These are phyloP conservation scores for Petrocephalus microphthalmus DNA, from an alignment of 2,113 vertebrate species.

Conservation along the genomic window DNA sequence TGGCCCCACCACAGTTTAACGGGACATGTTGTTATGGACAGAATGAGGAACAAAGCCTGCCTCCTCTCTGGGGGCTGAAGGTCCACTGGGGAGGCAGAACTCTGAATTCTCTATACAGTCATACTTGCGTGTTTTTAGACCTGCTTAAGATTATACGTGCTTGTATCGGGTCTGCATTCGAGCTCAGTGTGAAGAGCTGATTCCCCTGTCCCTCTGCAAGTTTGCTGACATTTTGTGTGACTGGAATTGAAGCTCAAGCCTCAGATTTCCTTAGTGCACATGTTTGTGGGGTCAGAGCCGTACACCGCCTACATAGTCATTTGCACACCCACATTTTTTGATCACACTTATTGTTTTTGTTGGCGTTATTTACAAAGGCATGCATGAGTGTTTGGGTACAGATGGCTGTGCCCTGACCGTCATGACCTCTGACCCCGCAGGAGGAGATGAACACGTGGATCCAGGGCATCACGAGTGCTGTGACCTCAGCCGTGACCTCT, in stretches of 20 bases:
- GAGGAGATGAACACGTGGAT: slow-evolving; percentile 99
- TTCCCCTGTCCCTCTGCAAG: neutral
- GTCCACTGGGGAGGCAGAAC: neutral
- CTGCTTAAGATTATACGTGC: neutral
- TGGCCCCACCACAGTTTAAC: neutral
- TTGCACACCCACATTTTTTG: neutral
- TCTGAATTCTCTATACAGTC: neutral
- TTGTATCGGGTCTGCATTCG: neutral
- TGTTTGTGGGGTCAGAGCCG: neutral
- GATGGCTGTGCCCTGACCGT: neutral
- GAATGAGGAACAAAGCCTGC: neutral
- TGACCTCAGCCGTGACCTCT: slow-evolving; percentile 68
- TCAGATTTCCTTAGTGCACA: neutral
- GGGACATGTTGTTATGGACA: neutral
- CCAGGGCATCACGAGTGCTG: slow-evolving; percentile 82
- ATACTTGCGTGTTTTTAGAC: neutral
- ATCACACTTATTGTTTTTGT: neutral
- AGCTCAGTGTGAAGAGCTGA: neutral
- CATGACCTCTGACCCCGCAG: slow-evolving; percentile 49
- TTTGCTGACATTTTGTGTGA: neutral
- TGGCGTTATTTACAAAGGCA: neutral
- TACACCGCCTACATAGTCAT: no score
- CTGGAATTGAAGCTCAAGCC: neutral
- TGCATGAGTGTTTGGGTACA: neutral
- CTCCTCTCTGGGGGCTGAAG: neutral